Base-by-base conservation (phyloP, 2,888 invertebrate species). In the Cyrtodaria siliqua region DNA sequence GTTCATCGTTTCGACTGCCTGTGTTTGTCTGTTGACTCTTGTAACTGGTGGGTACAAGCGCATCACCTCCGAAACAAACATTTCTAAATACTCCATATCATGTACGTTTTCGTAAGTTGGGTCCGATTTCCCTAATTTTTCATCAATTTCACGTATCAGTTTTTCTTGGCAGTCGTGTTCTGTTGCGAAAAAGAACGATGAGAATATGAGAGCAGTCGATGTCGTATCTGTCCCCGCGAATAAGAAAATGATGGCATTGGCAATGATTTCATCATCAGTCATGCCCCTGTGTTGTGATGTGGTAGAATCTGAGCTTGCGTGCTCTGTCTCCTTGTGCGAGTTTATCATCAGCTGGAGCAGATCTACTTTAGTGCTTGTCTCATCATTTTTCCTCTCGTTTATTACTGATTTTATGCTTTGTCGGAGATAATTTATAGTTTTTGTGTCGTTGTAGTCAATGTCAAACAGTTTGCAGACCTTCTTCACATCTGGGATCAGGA, bases 1-100 rank as follows among this genome's bases (percentile, higher is more conserved):
- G 3, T 71, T 61, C 2, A 79, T 52, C 2, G 42, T 59, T 1
- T 47, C 50, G 6, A 52, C 60, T 9, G 59, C 27, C 9, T 52
- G 40, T 20, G 27, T 71, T 16, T 75, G 62, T 24, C 79, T 40
- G 38, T 75, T 79, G 18, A 68, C 52, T 72, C 77, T 62, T 2
- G 76, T 72, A 0, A 78, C 71, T 8, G 86, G 82, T 3, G 85
- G 82, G 61, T 78, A 85, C 16, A 84, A 38, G 3, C 86, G 75
- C 24, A 86, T 67, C 1, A 80, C 76, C 55, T 86, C 86, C 2
- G 76, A 78, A 1, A 86, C 44, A 44, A 82, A 74, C 70, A 80
- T 82, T 14, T 86, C 85, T 57, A 86, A 55, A 57, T 73, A 80
- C 12, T 63, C 61, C 27, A 86, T 57, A 55, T 71, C 63, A 24